A percentile compares a stretch with the other conserved stretches of the same genome.
phyloP scores from a whole-genome alignment of 1,140 invertebrate genomes.

The Sitodiplosis mosellana region DNA sequence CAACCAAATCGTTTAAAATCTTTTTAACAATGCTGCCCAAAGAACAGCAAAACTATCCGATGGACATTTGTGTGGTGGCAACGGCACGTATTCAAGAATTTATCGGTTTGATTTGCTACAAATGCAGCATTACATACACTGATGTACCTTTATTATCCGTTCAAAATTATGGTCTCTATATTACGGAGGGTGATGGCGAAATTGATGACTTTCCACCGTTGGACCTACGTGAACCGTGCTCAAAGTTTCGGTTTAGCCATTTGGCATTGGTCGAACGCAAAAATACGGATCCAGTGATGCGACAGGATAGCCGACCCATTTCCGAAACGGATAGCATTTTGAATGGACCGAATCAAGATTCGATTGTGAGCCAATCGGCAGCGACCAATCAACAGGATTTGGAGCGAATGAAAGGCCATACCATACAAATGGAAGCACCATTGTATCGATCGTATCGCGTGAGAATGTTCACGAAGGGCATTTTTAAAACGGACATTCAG shows the following conservation, averaged over 20 bases:
- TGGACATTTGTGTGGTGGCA: constrained; percentile 59
- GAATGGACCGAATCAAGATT: constrained; percentile 4
- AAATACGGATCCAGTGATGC: constrained; percentile 18
- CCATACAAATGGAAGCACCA: constrained; percentile 59
- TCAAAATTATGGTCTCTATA: constrained; percentile 65
- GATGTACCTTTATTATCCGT: constrained; percentile 36
- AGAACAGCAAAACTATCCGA: constrained; percentile 62
- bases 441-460: constrained; percentile 71
- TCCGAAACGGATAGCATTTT: constrained; percentile 18
- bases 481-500: constrained; percentile 64
- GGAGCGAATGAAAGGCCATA: constrained; percentile 44
- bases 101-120: constrained; percentile 84
- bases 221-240: constrained; percentile 68
- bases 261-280: constrained; percentile 64
- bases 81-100: constrained; percentile 77
- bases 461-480: constrained; percentile 55
- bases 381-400: constrained; percentile 27
- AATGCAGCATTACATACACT: constrained; percentile 44
- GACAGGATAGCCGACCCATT: constrained; percentile 25
- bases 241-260: constrained; percentile 81
- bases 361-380: constrained; percentile 11
- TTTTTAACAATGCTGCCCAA: constrained; percentile 73
- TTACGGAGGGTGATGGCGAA: constrained; percentile 94
- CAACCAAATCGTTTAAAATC: constrained; percentile 62
- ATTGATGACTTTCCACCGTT: constrained; percentile 88